These are phyloP conservation scores for Arctopsyche grandis DNA, from an alignment of 1,140 invertebrate species.

Conservation along the genomic window DNA sequence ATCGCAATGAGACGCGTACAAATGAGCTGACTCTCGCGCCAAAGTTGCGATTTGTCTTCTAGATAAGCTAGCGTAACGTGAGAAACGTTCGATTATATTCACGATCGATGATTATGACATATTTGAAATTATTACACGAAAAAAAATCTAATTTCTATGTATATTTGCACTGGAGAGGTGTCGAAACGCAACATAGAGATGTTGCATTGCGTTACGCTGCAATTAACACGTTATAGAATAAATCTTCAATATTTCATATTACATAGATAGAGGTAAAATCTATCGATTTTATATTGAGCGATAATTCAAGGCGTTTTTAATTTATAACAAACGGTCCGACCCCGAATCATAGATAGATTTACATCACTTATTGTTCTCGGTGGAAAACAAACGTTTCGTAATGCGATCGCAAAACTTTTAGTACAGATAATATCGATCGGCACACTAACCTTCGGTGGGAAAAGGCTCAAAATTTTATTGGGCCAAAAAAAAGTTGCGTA, in stretches of 20 bases:
- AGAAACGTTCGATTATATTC: neutral
- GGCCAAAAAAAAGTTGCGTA: too few relatives aligned
- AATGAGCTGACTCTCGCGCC: neutral
- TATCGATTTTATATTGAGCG: too few relatives aligned
- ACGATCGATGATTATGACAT: too few relatives aligned
- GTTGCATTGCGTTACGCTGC: too few relatives aligned
- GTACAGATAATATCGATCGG: constrained; percentile 20
- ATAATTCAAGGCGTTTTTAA: neutral
- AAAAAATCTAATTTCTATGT: too few relatives aligned
- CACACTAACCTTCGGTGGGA: constrained; percentile 30
- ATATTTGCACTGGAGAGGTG: too few relatives aligned
- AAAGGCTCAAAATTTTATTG: constrained; percentile 14
- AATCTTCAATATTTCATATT: too few relatives aligned
- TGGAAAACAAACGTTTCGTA: constrained; percentile 14
- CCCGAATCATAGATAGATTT: constrained; percentile 20
- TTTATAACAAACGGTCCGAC: neutral
- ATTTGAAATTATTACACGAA: too few relatives aligned
- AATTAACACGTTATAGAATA: too few relatives aligned
- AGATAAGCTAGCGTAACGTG: neutral
- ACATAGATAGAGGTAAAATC: too few relatives aligned
- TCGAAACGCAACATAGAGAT: too few relatives aligned
- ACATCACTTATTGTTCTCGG: constrained; percentile 12
- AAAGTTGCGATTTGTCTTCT: neutral
- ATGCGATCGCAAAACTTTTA: constrained; percentile 29
- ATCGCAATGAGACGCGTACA: neutral